These are phyloP conservation scores for Odontothrips loti DNA, from an alignment of 2,888 invertebrate genomes.

Conservation along the genomic window DNA sequence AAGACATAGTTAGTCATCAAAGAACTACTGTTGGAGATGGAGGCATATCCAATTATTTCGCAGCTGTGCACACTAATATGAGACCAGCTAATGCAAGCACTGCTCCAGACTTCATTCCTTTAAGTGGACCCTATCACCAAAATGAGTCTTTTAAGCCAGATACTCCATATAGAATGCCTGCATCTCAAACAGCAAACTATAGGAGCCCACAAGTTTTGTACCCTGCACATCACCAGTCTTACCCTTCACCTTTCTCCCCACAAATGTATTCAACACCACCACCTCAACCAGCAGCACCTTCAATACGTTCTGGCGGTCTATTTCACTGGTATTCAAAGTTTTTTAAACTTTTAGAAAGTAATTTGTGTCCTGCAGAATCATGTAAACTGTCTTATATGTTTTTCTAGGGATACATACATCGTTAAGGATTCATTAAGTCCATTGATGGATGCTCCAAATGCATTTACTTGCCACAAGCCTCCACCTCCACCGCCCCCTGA, in stretches of 20 bases:
- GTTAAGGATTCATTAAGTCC: not conserved
- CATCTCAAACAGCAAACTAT: not conserved
- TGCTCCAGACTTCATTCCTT: not conserved
- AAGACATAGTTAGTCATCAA: not conserved
- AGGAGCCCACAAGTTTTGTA: not conserved
- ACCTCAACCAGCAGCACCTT: too few species aligned
- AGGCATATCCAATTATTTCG: too few species aligned
- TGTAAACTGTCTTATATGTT: not conserved
- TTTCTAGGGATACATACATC: not conserved
- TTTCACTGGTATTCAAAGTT: not conserved
- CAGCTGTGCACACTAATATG: too few species aligned
- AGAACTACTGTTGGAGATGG: not conserved
- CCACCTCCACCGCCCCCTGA: not conserved
- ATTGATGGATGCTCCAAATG: not conserved
- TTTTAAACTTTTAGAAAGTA: not conserved
- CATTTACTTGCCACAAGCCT: not conserved
- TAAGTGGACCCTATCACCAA: not conserved
- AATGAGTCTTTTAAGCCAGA: not conserved
- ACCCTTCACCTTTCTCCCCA: not conserved
- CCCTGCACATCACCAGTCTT: too few species aligned
- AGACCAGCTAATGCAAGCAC: not conserved
- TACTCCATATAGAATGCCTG: not conserved
- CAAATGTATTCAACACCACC: not conserved
- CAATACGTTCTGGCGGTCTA: too few species aligned
- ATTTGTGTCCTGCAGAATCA: not conserved